Conservation (phyloP, 1,140 invertebrate genomes). For the Neuroterus valhalla region DNA sequence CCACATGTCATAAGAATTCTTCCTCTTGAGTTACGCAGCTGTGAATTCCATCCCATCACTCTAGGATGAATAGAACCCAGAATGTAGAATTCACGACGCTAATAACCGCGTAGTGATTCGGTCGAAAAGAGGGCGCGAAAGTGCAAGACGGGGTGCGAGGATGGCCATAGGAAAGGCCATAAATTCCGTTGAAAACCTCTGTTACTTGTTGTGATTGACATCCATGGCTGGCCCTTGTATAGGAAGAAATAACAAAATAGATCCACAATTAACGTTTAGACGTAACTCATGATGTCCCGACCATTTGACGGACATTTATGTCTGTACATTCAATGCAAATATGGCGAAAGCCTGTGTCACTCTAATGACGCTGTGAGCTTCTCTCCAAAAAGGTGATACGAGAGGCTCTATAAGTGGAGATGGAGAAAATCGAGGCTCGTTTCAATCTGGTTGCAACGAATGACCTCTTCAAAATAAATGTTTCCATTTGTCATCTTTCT, state of each 20-base stretch:
- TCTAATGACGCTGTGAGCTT: conserved; percentile 53
- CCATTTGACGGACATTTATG: conserved; percentile 58
- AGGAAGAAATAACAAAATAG: conserved; percentile 59
- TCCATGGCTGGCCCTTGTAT: conserved; percentile 51
- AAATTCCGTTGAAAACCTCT: conserved; percentile 55
- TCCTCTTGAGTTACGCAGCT: not conserved
- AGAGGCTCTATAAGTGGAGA: no score
- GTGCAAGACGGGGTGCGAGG: not conserved
- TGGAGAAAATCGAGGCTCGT: not conserved
- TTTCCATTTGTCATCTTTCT: no score
- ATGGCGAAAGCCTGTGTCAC: conserved; percentile 53
- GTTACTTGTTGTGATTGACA: conserved; percentile 59
- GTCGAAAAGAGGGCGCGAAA: not conserved
- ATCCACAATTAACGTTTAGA: conserved; percentile 64
- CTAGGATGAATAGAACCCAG: not conserved
- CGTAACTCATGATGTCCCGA: conserved; percentile 58
- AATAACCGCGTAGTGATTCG: not conserved
- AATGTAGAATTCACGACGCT: not conserved
- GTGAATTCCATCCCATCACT: not conserved
- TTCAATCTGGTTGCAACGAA: not conserved
- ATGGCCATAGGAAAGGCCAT: conserved; percentile 54
- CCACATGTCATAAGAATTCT: not conserved
- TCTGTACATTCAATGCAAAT: conserved; percentile 63
- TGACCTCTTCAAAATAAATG: no score
- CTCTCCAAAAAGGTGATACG: conserved; percentile 44